Evolutionary conservation across 2,888 invertebrate genomes (phyloP), one percentile per base, ranked within the genome.

Genomic region (Megaustenia siamemsis): DNA sequence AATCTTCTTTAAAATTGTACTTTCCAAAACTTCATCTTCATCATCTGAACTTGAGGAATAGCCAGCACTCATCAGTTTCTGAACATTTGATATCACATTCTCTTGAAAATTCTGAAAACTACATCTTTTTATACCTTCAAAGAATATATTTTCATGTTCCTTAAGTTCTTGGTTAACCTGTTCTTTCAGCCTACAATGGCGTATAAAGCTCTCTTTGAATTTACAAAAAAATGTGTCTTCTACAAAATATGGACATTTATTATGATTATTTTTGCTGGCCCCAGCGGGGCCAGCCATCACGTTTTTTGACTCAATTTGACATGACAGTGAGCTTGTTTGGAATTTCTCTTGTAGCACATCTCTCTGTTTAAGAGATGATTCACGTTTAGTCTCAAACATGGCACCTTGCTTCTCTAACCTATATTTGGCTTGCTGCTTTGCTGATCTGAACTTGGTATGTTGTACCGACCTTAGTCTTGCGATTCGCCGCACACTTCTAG

Each of bases 41-140:
- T 85, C 85, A 85, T 85, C 85, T 28, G 85, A 85, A 28, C 85
- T 85, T 40, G 85, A 85, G 5, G 85, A 85, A 43, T 81, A 85
- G 21, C 68, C 81, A 49, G 24, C 68, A 68, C n/a, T 76, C 32
- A n/a, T 56, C 1, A 45, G 35, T 24, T 38, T 78, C 60, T 78
- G 38, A 40, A 83, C 24, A 60, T 83, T 83, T 32, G 40, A 35
- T 35, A 60, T 28, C 1, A 83, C 56, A 35, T 56, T 83, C 38
- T 60, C 53, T 32, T 71, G 76, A 43, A 83, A 83, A n/a, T 63
- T 63, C 12, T 28, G 18, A 82, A 82, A 75, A 24, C 63, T 49
- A 12, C 66, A 15, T 35, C 60, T 24, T n/a, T 24, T 56, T 1
- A 85, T n/a, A 6, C 81, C 81, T 56, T 32, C 45, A 53, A 85